Evolutionary conservation across 2,113 vertebrate genomes (phyloP).

Genomic region (Pomatostomus ruficeps): DNA sequence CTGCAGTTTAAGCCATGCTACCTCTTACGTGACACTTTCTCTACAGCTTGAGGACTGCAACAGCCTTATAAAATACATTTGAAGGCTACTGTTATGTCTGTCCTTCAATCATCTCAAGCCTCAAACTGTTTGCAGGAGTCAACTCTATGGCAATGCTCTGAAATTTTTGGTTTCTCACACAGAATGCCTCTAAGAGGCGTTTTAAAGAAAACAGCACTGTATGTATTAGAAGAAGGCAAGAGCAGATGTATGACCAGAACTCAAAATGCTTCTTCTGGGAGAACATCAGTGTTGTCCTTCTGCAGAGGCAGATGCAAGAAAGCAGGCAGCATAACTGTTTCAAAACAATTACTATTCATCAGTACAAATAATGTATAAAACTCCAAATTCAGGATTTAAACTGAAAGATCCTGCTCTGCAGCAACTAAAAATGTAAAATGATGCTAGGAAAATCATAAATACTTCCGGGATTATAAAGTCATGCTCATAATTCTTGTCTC

Average conservation of each 20-base stretch:
- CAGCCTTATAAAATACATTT: background rate
- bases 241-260: background rate
- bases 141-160: fast-evolving
- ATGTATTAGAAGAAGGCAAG: background rate
- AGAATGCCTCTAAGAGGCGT: background rate
- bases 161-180: background rate
- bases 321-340: background rate
- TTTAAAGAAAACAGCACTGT: background rate
- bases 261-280: background rate
- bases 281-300: background rate
- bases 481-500: background rate
- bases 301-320: background rate
- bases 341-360: background rate
- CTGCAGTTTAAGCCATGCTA: background rate
- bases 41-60: background rate
- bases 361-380: background rate
- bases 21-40: background rate
- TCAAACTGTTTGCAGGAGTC: background rate
- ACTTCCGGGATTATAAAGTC: background rate
- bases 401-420: background rate
- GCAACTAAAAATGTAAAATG: background rate
- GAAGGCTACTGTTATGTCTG: background rate
- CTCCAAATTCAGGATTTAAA: background rate
- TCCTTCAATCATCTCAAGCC: background rate
- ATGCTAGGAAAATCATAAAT: background rate